A percentile compares a stretch with the other conserved stretches of the same genome.
phyloP scores from a whole-genome alignment of 2,113 vertebrate genomes.

The Peromyscus californicus region DNA sequence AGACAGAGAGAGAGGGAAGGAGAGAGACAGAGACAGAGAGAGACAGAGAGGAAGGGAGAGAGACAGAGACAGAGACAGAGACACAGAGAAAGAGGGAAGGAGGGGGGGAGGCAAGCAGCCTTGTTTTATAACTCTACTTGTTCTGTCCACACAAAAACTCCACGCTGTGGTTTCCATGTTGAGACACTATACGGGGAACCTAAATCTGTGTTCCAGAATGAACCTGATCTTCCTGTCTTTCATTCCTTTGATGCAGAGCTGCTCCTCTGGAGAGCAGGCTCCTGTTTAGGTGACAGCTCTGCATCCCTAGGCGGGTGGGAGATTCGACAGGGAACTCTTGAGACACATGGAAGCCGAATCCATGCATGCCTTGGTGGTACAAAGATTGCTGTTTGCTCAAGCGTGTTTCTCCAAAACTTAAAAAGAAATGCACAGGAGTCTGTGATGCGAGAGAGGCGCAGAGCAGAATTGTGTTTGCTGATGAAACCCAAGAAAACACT shows the following conservation, averaged over 20 bases:
- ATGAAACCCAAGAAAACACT: slow-evolving; percentile 16
- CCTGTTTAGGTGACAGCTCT: not conserved
- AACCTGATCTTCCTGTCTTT: not conserved
- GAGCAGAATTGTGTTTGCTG: not conserved
- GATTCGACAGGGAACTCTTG: not conserved
- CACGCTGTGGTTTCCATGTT: no score
- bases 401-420: not conserved
- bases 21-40: no score
- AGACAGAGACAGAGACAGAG: no score
- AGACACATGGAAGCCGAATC: not conserved
- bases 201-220: not conserved
- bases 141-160: not conserved
- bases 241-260: not conserved
- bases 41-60: no score
- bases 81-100: accelerated
- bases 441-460: not conserved
- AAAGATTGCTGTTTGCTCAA: not conserved
- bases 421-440: not conserved
- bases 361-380: not conserved
- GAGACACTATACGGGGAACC: not conserved
- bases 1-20: no score
- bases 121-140: not conserved
- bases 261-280: not conserved
- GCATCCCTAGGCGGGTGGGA: not conserved
- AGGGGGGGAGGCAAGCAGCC: no score